Conservation (phyloP, 2,797 vertebrate genomes). For the Sylvia borin region DNA sequence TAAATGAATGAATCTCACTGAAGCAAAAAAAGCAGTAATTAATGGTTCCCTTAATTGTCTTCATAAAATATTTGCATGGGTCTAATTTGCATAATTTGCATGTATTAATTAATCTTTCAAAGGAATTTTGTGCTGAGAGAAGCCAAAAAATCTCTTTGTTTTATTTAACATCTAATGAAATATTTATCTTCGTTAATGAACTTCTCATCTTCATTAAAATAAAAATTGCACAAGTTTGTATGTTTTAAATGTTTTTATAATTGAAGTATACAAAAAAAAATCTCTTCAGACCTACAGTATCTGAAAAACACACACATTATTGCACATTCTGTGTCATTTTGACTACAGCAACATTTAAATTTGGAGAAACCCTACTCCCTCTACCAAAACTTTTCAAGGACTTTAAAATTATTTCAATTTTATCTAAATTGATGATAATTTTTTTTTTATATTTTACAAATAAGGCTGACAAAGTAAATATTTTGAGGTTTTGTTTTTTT, state of each 20-base stretch:
- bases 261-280: slow-evolving; percentile 79
- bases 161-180: slow-evolving; percentile 99
- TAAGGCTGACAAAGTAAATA: background rate
- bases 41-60: slow-evolving; percentile 99
- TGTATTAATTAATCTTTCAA: slow-evolving; percentile 99
- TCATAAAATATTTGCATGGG: slow-evolving; percentile 99
- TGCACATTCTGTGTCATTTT: slow-evolving; percentile 70
- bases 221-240: slow-evolving; percentile 96
- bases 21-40: slow-evolving; percentile 99
- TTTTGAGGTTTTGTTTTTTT: background rate
- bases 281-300: slow-evolving; percentile 76
- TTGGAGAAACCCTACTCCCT: slow-evolving; percentile 3
- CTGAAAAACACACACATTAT: slow-evolving; percentile 78
- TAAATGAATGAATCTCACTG: slow-evolving; percentile 99
- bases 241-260: slow-evolving; percentile 92
- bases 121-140: slow-evolving; percentile 99
- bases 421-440: background rate
- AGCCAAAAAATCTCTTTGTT: slow-evolving; percentile 99
- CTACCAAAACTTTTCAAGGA: slow-evolving; percentile 37
- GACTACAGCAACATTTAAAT: slow-evolving; percentile 53
- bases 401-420: background rate
- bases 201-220: slow-evolving; percentile 99
- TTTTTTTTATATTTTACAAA: background rate
- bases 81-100: slow-evolving; percentile 99
- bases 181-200: slow-evolving; percentile 99